phyloP scores from a whole-genome alignment of 1,140 invertebrate species.

The Eumeta japonica region DNA sequence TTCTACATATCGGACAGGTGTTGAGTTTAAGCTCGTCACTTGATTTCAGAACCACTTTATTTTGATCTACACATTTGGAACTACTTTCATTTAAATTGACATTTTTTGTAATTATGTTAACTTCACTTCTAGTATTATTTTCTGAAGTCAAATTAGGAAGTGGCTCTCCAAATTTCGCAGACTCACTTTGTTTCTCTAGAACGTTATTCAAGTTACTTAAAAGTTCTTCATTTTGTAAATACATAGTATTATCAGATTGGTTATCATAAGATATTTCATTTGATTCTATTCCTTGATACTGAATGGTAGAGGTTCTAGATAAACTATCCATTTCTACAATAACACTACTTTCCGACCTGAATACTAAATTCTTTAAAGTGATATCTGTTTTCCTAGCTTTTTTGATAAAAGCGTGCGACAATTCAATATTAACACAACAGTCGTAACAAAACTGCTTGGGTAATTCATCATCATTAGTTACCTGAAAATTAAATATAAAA shows the following conservation, averaged over 20 bases:
- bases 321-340: conserved; percentile 28
- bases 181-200: too few species aligned
- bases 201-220: too few species aligned
- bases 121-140: conserved; percentile 22
- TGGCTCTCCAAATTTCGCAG: too few species aligned
- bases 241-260: too few species aligned
- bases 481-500: conserved; percentile 25
- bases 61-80: too few species aligned
- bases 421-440: conserved; percentile 40
- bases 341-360: conserved; percentile 27
- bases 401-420: conserved; percentile 35
- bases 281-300: too few species aligned
- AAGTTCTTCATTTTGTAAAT: too few species aligned
- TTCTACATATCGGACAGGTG: conserved; percentile 34
- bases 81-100: too few species aligned
- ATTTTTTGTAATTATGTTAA: conserved; percentile 35
- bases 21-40: too few species aligned
- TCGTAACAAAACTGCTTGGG: conserved; percentile 43
- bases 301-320: not conserved
- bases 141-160: conserved; percentile 10
- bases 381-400: conserved; percentile 37
- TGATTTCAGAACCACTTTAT: too few species aligned
- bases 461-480: conserved; percentile 30
- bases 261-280: too few species aligned
- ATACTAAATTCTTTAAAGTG: conserved; percentile 35